These are phyloP conservation scores for Dicentrarchus labrax DNA, from an alignment of 2,113 vertebrate species.

Conservation along the genomic window DNA sequence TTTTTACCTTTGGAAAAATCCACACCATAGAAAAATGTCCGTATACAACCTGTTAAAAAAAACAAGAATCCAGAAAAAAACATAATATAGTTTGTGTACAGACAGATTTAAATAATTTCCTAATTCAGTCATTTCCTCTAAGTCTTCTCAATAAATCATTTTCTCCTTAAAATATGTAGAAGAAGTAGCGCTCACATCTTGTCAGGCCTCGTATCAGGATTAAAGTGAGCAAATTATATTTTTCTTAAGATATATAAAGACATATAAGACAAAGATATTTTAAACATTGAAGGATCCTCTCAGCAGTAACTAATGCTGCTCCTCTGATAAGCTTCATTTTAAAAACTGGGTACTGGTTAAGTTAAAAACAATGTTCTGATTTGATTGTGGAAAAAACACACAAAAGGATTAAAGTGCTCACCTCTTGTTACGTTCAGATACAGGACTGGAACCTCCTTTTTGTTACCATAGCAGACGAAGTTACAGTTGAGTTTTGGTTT, in stretches of 20 bases:
- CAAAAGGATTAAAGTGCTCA: not conserved
- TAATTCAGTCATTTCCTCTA: not conserved
- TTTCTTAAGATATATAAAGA: too few relatives aligned
- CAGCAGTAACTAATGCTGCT: not conserved
- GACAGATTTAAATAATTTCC: not conserved
- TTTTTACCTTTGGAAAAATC: not conserved
- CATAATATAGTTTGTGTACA: not conserved
- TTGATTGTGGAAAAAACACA: not conserved
- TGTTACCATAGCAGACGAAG: too few relatives aligned
- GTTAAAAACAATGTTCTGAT: not conserved
- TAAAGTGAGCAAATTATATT: not conserved
- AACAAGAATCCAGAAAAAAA: not conserved
- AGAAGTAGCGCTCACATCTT: too few relatives aligned
- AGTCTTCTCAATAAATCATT: not conserved
- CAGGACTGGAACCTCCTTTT: too few relatives aligned
- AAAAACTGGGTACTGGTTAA: not conserved
- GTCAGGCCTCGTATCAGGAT: too few relatives aligned
- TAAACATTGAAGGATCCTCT: not conserved
- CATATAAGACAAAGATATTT: too few relatives aligned
- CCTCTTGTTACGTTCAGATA: not conserved
- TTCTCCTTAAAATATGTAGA: not conserved
- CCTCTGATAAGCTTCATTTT: not conserved
- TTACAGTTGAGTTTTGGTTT: too few relatives aligned
- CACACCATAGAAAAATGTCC: accelerated
- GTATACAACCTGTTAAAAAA: not conserved